A percentile compares a stretch with the other conserved stretches of the same genome.
Evolutionary conservation across 2,113 vertebrate genomes (phyloP).

Genomic region (Cyanistes caeruleus): DNA sequence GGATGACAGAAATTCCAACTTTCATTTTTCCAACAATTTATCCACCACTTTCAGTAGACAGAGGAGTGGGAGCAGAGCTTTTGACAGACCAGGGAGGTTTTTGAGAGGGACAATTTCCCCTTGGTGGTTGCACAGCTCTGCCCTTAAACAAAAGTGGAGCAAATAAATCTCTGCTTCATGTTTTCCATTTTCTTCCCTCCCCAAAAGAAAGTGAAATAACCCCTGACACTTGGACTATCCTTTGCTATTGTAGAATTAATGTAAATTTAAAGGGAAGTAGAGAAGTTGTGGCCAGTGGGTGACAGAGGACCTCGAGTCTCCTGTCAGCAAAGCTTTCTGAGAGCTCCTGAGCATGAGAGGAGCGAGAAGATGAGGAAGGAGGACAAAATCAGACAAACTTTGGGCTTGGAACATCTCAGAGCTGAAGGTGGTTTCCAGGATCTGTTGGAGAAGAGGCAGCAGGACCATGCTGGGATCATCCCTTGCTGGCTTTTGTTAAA

Average conservation of each 20-base stretch:
- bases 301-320: neutral
- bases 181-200: accelerated
- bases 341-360: neutral
- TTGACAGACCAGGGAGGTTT: neutral
- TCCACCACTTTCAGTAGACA: neutral
- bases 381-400: neutral
- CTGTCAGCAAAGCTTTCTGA: neutral
- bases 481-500: neutral
- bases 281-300: neutral
- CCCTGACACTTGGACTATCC: neutral
- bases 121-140: neutral
- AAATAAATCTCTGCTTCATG: accelerated
- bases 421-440: neutral
- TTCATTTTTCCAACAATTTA: neutral
- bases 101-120: neutral
- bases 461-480: neutral
- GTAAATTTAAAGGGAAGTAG: neutral
- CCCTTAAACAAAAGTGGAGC: neutral
- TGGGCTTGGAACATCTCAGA: too few species aligned
- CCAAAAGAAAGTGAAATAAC: neutral
- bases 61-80: neutral
- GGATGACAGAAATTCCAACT: neutral
- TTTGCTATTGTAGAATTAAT: neutral
- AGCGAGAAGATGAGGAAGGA: neutral
- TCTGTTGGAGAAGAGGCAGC: neutral